phyloP scores from a whole-genome alignment of 2,113 vertebrate species.

The Caloenas nicobarica region DNA sequence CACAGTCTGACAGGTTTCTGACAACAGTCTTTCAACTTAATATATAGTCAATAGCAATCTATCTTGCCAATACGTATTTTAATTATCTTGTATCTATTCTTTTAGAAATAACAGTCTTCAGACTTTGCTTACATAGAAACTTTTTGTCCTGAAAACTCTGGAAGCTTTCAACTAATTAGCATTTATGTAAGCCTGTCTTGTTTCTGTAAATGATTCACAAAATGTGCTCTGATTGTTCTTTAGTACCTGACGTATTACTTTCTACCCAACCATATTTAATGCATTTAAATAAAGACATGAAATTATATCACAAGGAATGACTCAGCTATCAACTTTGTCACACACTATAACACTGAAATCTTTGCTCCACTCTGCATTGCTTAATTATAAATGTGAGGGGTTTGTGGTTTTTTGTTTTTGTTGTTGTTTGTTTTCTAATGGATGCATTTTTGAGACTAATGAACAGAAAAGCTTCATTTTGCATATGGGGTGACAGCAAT shows the following conservation, averaged over 20 bases:
- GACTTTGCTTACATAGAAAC: neutral
- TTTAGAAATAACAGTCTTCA: neutral
- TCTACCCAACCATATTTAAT: neutral
- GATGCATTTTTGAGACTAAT: neutral
- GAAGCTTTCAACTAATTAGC: neutral
- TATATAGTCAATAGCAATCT: constrained; percentile 24
- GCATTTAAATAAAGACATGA: neutral
- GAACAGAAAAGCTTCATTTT: neutral
- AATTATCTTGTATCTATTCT: neutral
- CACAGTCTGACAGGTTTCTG: neutral
- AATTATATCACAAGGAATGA: constrained; percentile 1
- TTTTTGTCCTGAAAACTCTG: constrained; percentile 2
- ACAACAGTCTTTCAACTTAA: constrained; percentile 36
- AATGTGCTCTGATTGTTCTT: constrained; percentile 16
- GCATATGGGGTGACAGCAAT: neutral
- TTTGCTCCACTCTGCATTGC: neutral
- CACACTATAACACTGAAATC: neutral
- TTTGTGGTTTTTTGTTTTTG: too few species aligned
- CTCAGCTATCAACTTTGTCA: constrained; percentile 6
- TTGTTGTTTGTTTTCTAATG: neutral
- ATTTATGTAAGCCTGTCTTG: neutral
- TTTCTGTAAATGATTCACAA: constrained; percentile 17
- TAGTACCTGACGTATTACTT: neutral
- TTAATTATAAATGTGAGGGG: neutral
- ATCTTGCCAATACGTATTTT: neutral